Evolutionary conservation across 2,888 invertebrate species (phyloP).

Genomic region (Cheiracanthium punctorium): DNA sequence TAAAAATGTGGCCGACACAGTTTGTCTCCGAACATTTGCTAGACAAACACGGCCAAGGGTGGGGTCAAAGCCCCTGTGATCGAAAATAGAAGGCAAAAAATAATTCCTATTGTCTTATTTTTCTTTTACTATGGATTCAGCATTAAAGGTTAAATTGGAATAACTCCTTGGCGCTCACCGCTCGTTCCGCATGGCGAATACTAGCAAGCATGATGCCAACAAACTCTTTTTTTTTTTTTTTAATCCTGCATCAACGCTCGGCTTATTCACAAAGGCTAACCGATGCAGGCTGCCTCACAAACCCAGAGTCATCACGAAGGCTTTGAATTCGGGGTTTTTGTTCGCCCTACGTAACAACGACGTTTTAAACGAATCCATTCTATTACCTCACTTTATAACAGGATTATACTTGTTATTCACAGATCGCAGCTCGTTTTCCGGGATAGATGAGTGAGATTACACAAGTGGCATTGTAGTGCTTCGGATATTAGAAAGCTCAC

Average conservation of each 20-base stretch:
- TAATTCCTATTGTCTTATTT: neutral
- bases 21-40: neutral
- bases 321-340: neutral
- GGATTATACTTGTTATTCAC: neutral
- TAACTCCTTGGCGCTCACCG: neutral
- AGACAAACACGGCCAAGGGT: neutral
- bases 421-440: neutral
- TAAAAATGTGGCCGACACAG: neutral
- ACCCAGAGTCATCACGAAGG: neutral
- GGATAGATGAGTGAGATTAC: neutral
- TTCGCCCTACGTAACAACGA: neutral
- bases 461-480: neutral
- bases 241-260: neutral
- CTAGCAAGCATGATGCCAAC: neutral
- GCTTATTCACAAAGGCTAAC: neutral
- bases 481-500: too few relatives aligned
- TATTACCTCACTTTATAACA: neutral
- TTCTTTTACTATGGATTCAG: neutral
- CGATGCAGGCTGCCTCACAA: neutral
- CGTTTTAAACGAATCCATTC: neutral
- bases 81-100: neutral
- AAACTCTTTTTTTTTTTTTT: neutral
- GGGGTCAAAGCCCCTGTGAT: neutral
- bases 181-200: neutral
- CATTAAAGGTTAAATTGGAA: neutral